phyloP scores from a whole-genome alignment of 92 coral and sea anemone genomes.

The Montipora capitata region DNA sequence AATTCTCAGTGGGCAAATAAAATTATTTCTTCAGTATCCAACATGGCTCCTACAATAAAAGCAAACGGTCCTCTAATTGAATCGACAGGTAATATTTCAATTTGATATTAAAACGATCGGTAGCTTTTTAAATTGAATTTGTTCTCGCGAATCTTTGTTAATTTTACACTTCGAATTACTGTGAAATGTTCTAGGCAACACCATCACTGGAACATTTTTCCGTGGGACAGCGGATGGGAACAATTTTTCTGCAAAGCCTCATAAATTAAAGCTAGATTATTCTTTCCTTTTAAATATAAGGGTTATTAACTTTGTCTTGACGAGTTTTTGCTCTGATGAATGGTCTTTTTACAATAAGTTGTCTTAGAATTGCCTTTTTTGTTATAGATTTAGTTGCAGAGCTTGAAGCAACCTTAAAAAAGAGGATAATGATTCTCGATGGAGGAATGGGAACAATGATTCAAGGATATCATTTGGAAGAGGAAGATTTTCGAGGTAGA shows the following conservation, averaged over 20 bases:
- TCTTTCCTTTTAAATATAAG: too few relatives aligned
- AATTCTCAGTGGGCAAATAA: neutral
- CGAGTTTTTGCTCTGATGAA: too few relatives aligned
- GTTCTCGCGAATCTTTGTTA: neutral
- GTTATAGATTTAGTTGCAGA: constrained; percentile 73
- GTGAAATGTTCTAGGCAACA: too few relatives aligned
- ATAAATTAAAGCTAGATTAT: too few relatives aligned
- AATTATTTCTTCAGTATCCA: constrained; percentile 2
- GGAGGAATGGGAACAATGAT: constrained; percentile 99
- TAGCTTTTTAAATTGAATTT: neutral
- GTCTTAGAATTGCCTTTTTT: neutral
- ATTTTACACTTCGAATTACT: neutral
- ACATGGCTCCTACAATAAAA: constrained; percentile 73
- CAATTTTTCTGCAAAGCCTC: neutral
- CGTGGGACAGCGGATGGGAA: neutral
- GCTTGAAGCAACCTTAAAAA: constrained; percentile 83
- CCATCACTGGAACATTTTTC: too few relatives aligned
- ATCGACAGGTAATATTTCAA: constrained; percentile 10
- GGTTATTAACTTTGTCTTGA: too few relatives aligned
- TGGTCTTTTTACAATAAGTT: too few relatives aligned
- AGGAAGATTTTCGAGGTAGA: constrained; percentile 89
- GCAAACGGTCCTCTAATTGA: constrained; percentile 25
- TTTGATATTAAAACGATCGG: neutral
- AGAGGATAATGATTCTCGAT: constrained; percentile 94
- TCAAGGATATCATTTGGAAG: constrained; percentile 87